These are phyloP conservation scores for Microtus richardsoni DNA, from an alignment of 2,113 vertebrate genomes.

Conservation along the genomic window DNA sequence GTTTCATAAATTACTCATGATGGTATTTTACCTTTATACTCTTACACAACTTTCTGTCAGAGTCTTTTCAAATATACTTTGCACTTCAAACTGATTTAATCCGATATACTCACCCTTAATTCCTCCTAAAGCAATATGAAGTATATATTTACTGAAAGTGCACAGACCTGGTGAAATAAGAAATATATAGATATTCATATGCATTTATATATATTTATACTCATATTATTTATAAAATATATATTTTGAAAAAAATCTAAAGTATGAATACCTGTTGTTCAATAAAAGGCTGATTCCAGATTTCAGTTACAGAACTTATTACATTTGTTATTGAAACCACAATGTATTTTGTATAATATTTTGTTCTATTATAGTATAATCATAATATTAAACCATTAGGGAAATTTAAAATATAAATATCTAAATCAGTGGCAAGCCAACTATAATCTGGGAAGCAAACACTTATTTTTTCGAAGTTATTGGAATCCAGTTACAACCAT, in stretches of 20 bases:
- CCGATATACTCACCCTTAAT: conserved; percentile 41
- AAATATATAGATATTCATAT: neutral
- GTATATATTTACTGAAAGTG: conserved; percentile 42
- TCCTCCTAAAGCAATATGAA: conserved; percentile 52
- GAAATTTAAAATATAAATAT: neutral
- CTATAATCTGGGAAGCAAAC: neutral
- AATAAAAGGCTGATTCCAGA: neutral
- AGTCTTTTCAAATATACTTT: conserved; percentile 56
- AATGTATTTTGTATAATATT: conserved; percentile 38
- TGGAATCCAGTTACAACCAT: neutral
- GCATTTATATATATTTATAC: neutral
- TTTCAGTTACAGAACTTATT: conserved; percentile 9
- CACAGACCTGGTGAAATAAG: neutral
- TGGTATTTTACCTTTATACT: conserved; percentile 50
- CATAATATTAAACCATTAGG: neutral
- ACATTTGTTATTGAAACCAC: conserved; percentile 11
- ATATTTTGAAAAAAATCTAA: conserved; percentile 41
- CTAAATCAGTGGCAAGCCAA: neutral
- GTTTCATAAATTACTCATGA: conserved; percentile 65
- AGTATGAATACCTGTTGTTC: conserved; percentile 12
- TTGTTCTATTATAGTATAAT: conserved; percentile 7
- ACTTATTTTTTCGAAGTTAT: neutral
- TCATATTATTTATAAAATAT: neutral
- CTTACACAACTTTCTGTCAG: conserved; percentile 44
- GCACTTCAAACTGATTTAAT: conserved; percentile 64